phyloP scores from a whole-genome alignment of 2,113 vertebrate genomes.

The Tachycineta bicolor region DNA sequence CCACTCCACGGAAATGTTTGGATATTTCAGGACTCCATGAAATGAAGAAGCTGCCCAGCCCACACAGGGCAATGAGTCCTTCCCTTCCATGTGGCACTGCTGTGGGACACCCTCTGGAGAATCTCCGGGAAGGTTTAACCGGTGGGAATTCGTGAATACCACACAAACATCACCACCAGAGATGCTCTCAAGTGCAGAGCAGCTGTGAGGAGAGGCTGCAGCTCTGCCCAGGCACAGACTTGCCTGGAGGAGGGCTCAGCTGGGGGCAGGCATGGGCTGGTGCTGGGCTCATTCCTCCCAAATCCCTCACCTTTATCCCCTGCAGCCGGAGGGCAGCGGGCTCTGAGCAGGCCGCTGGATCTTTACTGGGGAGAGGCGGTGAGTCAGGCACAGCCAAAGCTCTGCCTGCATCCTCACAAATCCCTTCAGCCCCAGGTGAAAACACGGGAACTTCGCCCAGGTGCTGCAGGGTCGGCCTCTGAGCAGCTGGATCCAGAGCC shows the following conservation, averaged over 20 bases:
- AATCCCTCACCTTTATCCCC: not conserved
- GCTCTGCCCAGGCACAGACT: not conserved
- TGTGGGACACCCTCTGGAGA: not conserved
- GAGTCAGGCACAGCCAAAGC: not conserved
- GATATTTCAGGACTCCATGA: not conserved
- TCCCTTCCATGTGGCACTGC: not conserved
- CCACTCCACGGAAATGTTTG: rapidly evolving
- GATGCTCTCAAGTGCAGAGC: not conserved
- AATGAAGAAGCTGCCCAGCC: not conserved
- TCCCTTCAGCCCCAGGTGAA: not conserved
- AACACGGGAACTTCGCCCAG: not conserved
- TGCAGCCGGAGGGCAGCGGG: not conserved
- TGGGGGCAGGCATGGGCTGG: constrained; percentile 1
- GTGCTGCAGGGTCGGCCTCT: not conserved
- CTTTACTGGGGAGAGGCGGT: not conserved
- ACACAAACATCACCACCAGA: rapidly evolving
- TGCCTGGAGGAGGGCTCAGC: not conserved
- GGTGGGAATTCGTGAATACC: rapidly evolving
- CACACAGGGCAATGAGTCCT: not conserved
- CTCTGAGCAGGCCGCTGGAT: not conserved
- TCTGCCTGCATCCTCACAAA: not conserved
- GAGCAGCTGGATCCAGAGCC: not conserved
- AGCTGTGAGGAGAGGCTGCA: not conserved
- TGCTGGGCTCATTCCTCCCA: not conserved
- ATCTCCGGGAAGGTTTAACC: not conserved